Evolutionary conservation across 2,113 vertebrate genomes (phyloP).

Genomic region (Gadus chalcogrammus): DNA sequence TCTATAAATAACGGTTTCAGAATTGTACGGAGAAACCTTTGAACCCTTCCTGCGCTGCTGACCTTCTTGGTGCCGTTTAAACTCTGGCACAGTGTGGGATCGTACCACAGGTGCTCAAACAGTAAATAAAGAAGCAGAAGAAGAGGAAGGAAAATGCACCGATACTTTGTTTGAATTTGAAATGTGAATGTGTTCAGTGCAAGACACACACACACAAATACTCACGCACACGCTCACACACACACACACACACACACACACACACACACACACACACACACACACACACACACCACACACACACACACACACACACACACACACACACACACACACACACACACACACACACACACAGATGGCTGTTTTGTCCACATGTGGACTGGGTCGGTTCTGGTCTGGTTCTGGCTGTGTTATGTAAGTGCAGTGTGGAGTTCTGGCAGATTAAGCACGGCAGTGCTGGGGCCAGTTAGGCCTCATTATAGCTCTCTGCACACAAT

Average conservation of each 20-base stretch:
- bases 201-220: slow-evolving; percentile 38
- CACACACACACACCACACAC: no score
- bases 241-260: slow-evolving; percentile 33
- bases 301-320: neutral
- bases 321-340: slow-evolving; percentile 32
- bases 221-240: no score
- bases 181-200: slow-evolving; percentile 35
- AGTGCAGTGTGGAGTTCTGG: slow-evolving; percentile 57
- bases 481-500: slow-evolving; percentile 46
- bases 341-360: no score
- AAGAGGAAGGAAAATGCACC: neutral
- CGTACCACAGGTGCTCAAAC: no score
- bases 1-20: slow-evolving; percentile 67
- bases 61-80: slow-evolving; percentile 41
- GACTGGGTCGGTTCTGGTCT: slow-evolving; percentile 53
- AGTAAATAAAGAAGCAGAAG: no score
- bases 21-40: slow-evolving; percentile 47
- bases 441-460: slow-evolving; percentile 52
- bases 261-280: no score
- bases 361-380: slow-evolving; percentile 57
- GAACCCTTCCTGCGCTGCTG: slow-evolving; percentile 47
- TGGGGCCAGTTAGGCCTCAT: slow-evolving; percentile 49
- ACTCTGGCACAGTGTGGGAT: slow-evolving; percentile 23
- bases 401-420: slow-evolving; percentile 54
- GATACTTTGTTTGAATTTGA: slow-evolving; percentile 27